Evolutionary conservation across 2,797 vertebrate species (phyloP).

Genomic region (Darevskia nairensis): DNA sequence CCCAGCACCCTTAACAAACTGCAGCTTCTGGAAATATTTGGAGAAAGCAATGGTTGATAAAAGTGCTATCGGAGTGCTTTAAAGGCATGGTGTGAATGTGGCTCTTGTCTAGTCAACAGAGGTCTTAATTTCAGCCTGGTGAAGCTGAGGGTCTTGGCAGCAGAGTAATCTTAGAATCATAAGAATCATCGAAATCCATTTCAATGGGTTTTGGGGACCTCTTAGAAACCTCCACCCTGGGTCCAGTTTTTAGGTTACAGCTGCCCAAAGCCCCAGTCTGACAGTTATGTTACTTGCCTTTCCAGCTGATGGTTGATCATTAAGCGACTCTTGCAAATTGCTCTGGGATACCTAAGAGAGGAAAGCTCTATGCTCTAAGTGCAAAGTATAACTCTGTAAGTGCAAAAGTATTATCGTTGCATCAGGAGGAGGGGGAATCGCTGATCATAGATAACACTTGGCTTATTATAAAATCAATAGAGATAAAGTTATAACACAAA

Average conservation of each 20-base stretch:
- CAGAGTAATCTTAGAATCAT: too few species aligned
- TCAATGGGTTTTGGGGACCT: background rate
- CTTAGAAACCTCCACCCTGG: background rate
- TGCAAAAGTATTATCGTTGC: conserved; percentile 75
- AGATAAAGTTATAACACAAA: conserved; percentile 71
- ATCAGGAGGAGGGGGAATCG: conserved; percentile 57
- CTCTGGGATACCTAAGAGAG: conserved; percentile 48
- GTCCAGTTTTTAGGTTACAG: conserved; percentile 53
- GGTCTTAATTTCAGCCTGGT: background rate
- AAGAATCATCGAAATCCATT: background rate
- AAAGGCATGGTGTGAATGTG: background rate
- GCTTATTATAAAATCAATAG: conserved; percentile 74
- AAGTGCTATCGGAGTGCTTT: too few species aligned
- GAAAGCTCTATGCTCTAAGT: conserved; percentile 47
- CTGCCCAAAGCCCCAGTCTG: background rate
- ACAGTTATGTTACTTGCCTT: conserved; percentile 43
- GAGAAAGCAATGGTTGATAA: too few species aligned
- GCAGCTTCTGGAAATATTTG: too few species aligned
- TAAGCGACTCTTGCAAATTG: conserved; percentile 62
- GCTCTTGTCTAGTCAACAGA: background rate
- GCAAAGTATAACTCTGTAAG: conserved; percentile 68
- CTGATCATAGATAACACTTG: conserved; percentile 68
- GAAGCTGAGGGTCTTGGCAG: too few species aligned
- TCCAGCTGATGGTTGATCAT: conserved; percentile 65
- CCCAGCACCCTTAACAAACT: too few species aligned